These are phyloP conservation scores for Dipodomys spectabilis DNA, from an alignment of 2,113 vertebrate genomes.

Conservation along the genomic window DNA sequence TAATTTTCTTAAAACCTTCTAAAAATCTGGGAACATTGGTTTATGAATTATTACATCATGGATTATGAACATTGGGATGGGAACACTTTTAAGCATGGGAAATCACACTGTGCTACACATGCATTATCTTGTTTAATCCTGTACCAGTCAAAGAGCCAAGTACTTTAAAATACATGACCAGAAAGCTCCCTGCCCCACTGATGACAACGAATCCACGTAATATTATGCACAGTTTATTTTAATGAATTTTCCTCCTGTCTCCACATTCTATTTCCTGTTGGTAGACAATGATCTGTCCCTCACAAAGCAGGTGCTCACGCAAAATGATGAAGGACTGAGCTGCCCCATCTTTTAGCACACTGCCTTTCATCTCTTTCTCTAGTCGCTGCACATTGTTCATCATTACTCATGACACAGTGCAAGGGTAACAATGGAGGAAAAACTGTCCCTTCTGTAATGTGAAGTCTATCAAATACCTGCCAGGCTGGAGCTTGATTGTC, in stretches of 20 bases:
- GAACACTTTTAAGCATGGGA: background rate
- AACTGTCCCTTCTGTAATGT: slow-evolving; percentile 57
- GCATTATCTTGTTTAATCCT: background rate
- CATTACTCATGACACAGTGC: slow-evolving; percentile 78
- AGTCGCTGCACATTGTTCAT: slow-evolving; percentile 78
- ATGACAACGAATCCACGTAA: slow-evolving; percentile 60
- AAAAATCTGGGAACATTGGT: slow-evolving; percentile 54
- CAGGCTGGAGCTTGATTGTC: slow-evolving; percentile 67
- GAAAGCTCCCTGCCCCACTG: slow-evolving; percentile 63
- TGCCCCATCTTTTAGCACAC: slow-evolving; percentile 56
- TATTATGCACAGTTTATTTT: slow-evolving; percentile 63
- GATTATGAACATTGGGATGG: too few species aligned
- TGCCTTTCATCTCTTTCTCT: slow-evolving; percentile 74
- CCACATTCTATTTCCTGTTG: slow-evolving; percentile 53
- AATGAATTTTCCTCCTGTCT: slow-evolving; percentile 68
- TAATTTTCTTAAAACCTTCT: slow-evolving; percentile 28
- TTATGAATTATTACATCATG: too few species aligned
- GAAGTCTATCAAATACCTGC: slow-evolving; percentile 81
- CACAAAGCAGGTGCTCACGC: slow-evolving; percentile 41
- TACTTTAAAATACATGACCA: slow-evolving; percentile 63
- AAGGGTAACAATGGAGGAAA: slow-evolving; percentile 63
- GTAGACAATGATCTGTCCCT: slow-evolving; percentile 74
- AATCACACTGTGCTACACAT: slow-evolving; percentile 6
- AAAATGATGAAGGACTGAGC: slow-evolving; percentile 66
- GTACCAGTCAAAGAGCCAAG: slow-evolving; percentile 28